These are phyloP conservation scores for Hestina assimilis DNA, from an alignment of 1,140 invertebrate species.

Conservation along the genomic window DNA sequence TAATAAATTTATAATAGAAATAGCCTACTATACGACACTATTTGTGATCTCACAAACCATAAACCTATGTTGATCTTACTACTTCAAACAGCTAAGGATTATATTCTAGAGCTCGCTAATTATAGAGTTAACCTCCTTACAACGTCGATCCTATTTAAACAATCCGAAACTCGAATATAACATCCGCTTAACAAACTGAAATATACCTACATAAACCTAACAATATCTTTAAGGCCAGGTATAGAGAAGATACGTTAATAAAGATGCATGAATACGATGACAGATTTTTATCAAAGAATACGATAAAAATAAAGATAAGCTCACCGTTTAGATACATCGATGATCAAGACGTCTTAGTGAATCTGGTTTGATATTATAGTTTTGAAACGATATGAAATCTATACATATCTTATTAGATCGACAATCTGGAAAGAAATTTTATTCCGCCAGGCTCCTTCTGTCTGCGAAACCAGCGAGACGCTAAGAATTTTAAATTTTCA, in stretches of 20 bases:
- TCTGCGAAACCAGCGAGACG: constrained; percentile 26
- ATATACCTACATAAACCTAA: constrained; percentile 19
- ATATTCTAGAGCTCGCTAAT: constrained; percentile 48
- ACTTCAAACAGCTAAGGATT: constrained; percentile 40
- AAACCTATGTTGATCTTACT: constrained; percentile 41
- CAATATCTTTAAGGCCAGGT: constrained; percentile 7
- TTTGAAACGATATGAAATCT: background rate
- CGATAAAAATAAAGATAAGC: too few species aligned
- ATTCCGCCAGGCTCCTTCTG: constrained; percentile 12
- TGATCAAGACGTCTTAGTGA: too few species aligned
- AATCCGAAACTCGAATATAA: constrained; percentile 42
- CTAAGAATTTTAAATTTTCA: constrained; percentile 46
- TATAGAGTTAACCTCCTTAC: constrained; percentile 47
- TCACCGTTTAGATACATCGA: too few species aligned
- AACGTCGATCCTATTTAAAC: constrained; percentile 51
- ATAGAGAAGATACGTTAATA: background rate
- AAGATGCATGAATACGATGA: too few species aligned
- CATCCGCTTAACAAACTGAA: constrained; percentile 24
- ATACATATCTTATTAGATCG: background rate
- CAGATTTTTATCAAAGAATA: too few species aligned
- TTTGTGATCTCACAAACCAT: constrained; percentile 15
- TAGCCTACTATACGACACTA: too few species aligned
- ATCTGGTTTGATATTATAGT: background rate
- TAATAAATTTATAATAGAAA: too few species aligned
- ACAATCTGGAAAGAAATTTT: constrained; percentile 1